Conservation (phyloP, 2,113 vertebrate genomes). For the Bucco capensis region DNA sequence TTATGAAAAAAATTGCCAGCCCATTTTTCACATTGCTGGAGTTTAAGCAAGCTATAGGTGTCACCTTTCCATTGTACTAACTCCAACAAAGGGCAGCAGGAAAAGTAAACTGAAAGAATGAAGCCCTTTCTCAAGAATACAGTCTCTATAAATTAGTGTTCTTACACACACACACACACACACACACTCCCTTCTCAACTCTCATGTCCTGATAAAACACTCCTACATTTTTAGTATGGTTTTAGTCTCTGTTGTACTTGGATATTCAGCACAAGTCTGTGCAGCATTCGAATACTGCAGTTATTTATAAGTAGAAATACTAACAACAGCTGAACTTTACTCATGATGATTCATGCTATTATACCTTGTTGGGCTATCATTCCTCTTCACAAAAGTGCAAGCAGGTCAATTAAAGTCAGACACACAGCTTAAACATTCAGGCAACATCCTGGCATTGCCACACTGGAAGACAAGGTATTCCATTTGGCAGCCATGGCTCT, state of each 20-base stretch:
- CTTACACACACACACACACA: not conserved
- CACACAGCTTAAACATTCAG: not conserved
- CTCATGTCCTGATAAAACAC: not conserved
- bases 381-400: not conserved
- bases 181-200: not conserved
- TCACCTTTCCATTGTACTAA: not conserved
- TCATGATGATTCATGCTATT: not conserved
- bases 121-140: not conserved
- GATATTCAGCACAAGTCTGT: not conserved
- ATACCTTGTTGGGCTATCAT: not conserved
- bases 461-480: not conserved
- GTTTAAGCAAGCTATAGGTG: not conserved
- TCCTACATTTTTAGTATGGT: not conserved
- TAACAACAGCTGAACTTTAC: not conserved
- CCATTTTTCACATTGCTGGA: not conserved
- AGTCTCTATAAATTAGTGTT: not conserved
- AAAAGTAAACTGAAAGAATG: not conserved
- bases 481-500: not conserved
- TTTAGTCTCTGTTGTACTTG: not conserved
- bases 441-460: not conserved
- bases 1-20: not conserved
- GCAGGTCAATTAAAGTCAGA: slow-evolving; percentile 2
- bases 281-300: not conserved
- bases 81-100: not conserved
- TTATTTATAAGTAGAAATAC: not conserved